Percentiles rank a stretch among this genome's conserved stretches.
Conservation (phyloP, 2,797 vertebrate species). For the Tympanoctomys barrerae region DNA sequence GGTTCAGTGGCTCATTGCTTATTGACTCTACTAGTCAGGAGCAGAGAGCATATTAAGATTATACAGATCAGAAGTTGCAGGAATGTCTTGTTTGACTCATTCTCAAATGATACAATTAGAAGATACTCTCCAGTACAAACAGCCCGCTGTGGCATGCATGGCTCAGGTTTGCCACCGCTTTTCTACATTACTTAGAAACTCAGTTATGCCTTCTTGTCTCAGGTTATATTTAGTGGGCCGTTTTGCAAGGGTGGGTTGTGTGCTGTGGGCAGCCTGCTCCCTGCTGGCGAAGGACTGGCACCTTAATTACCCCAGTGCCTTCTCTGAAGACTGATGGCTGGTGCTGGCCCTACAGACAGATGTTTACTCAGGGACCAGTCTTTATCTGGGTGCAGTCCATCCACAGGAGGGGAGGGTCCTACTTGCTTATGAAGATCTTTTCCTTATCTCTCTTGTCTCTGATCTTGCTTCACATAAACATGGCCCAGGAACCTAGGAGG, state of each 20-base stretch:
- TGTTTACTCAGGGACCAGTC: slow-evolving; percentile 25
- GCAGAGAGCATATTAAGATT: neutral
- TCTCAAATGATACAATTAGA: neutral
- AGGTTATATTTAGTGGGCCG: neutral
- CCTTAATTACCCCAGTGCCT: neutral
- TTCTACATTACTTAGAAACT: neutral
- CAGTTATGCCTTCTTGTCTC: neutral
- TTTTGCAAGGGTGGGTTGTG: neutral
- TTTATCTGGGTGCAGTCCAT: slow-evolving; percentile 3
- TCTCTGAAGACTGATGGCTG: neutral
- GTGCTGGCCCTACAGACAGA: neutral
- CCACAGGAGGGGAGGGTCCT: neutral
- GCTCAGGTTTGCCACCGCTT: neutral
- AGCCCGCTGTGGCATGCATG: neutral
- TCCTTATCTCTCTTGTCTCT: neutral
- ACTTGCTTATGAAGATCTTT: neutral
- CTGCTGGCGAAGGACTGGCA: neutral
- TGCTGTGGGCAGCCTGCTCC: neutral
- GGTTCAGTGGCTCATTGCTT: neutral
- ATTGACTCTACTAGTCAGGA: slow-evolving; percentile 19
- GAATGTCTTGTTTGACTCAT: neutral
- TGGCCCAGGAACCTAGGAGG: neutral
- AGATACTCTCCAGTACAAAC: neutral
- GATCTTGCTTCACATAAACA: slow-evolving; percentile 9
- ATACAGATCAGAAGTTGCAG: neutral